Evolutionary conservation across 2,797 vertebrate genomes (phyloP), one percentile per base, ranked within the genome.

Genomic region (Sciurus vulgaris): DNA sequence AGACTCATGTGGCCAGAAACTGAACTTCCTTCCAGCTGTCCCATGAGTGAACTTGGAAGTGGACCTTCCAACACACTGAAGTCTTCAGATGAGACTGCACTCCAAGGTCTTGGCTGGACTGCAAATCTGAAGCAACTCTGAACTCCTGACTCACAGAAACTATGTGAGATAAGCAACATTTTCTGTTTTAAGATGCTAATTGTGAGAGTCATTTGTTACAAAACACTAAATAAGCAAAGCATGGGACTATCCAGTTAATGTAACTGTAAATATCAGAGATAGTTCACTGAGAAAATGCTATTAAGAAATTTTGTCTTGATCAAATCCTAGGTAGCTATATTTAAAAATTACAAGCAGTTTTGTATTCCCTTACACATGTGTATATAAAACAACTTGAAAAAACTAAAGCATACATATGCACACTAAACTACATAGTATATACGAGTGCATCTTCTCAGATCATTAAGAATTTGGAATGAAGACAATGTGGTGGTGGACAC

Each of bases 311-410:
- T 72, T 65, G 76, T 8, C 41, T 77, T 49, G 63, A 93, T 82
- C 33, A 93, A 94, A 30, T 84, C 51, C 10, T 82, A 65, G 65
- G 79, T 30, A 78, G 73, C 74, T 94, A 78, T 63, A 78, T 51
- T 41, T 47, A 69, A 79, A 59, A 89, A 82, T 59, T n/a, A 89
- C 0, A 84, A 44, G 56, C 15, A 74, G 24, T 38, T 94, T 49
- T 54, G 10, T 83, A 35, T 38, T 93, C 61, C 47, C n/a, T 30
- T 93, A 67, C 28, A 74, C 51, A 44, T 30, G 4, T 54, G 5
- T 49, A 61, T 41, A 24, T 70, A 77, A 81, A 74, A 63, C 87
- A 69, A 88, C 72, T 49, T 94, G 28, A 77, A 89, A 59, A 73
- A 49, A 49, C 12, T 49, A 77, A 79, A 77, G 30, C 33, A 70